These are phyloP conservation scores for Cydia fagiglandana DNA, from an alignment of 1,140 invertebrate genomes.

Conservation along the genomic window DNA sequence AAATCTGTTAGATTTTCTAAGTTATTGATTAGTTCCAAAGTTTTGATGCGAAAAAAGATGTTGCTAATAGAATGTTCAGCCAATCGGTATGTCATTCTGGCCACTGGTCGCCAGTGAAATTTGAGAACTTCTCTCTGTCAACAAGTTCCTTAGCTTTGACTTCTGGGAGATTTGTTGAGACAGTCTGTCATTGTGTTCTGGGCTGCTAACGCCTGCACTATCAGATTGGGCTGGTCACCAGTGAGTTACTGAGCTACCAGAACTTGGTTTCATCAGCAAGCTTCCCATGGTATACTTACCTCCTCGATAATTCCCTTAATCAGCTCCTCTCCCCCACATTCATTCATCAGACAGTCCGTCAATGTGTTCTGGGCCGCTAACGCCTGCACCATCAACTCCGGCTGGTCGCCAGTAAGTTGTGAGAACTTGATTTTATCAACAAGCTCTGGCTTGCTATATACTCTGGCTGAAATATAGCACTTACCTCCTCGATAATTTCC, in stretches of 20 bases:
- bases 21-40: too few relatives aligned
- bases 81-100: too few relatives aligned
- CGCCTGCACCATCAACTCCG: constrained; percentile 72
- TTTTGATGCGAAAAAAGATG: too few relatives aligned
- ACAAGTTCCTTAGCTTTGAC: constrained; percentile 71
- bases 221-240: constrained; percentile 53
- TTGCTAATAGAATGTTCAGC: too few relatives aligned
- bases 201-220: constrained; percentile 72
- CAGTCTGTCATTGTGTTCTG: constrained; percentile 70
- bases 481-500: constrained; percentile 57
- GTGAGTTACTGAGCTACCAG: too few relatives aligned
- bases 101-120: too few relatives aligned
- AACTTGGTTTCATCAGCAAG: constrained; percentile 83
- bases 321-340: constrained; percentile 46
- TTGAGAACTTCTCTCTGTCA: constrained; percentile 78
- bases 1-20: too few relatives aligned
- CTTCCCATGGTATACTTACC: constrained; percentile 38
- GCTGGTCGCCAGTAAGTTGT: constrained; percentile 71
- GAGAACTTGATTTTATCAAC: constrained; percentile 83
- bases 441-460: constrained; percentile 73
- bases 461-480: too few relatives aligned
- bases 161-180: constrained; percentile 44
- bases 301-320: constrained; percentile 60
- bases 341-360: constrained; percentile 65
- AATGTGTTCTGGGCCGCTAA: constrained; percentile 71